Base-by-base conservation (phyloP, 2,797 vertebrate genomes). In the Poeciliopsis gracilis region DNA sequence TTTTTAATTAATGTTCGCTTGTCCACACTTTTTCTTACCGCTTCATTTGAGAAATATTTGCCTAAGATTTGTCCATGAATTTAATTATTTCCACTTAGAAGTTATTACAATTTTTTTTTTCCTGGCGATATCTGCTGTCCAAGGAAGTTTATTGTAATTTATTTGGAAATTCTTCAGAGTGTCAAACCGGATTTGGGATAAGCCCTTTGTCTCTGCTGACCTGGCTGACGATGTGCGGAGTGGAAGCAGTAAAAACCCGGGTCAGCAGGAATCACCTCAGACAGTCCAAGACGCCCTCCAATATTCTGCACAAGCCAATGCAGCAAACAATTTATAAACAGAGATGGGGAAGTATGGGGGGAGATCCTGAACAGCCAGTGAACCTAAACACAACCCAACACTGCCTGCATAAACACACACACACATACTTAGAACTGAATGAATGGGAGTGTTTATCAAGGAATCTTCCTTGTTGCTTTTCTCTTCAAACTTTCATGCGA, bases 281-380 rank as follows among this genome's bases (percentile, higher is more conserved):
- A 86, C 70, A 75, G 88, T 83, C 88, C 73, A 81, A 89, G 63
- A 66, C 45, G 57, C 36, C 70, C 73, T 49, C 73, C 75, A 79
- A 73, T 55, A 73, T 72, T 70, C 76, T 23, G 28, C 78, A 84
- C 84, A 81, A 91, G 82, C 66, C 59, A 78, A 82, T 67, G 61
- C 77, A 84, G 81, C 88, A 85, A 83, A 53, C 72, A 69, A 77
- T 88, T 90, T 85, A 87, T 85, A 89, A 89, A 92, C 86, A 80
- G 63, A 30, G 57, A 63, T 77, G 33, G 71, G 59, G 33, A 53
- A 80, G 18, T n/a, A 15, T 10, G n/a, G 59, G 67, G 80, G 23
- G 78, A 78, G 79, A 84, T 85, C 76, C 72, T 77, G 80, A 81
- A 77, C 75, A 72, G 72, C 16, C 72, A 66, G 72, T 82, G 81